Conservation (phyloP, 2,113 vertebrate genomes). For the Platysternon megacephalum region DNA sequence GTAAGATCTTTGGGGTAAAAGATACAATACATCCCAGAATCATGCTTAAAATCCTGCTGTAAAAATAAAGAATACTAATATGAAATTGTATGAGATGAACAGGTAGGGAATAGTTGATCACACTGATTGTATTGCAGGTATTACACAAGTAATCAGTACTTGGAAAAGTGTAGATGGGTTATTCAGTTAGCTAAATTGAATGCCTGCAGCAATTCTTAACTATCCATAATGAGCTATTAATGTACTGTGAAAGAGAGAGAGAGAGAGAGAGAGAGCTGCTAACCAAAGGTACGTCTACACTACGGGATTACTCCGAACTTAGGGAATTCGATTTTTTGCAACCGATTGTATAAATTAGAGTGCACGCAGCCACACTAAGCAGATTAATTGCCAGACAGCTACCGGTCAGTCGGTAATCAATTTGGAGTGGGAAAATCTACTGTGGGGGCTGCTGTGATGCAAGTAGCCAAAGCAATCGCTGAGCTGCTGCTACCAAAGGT, state of each 20-base stretch:
- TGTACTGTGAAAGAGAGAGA: not conserved
- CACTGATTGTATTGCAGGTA: not conserved
- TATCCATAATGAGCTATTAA: not conserved
- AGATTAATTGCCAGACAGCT: no score
- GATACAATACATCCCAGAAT: not conserved
- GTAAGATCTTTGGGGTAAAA: rapidly evolving
- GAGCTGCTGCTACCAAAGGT: no score
- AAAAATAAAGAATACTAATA: not conserved
- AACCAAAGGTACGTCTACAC: no score
- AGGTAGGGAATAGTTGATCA: not conserved
- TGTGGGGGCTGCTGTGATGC: no score
- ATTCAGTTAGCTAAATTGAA: not conserved
- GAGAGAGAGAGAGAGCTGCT: not conserved
- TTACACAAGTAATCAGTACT: not conserved
- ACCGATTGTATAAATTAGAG: no score
- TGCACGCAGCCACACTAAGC: no score
- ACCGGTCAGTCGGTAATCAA: no score
- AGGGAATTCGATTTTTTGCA: no score
- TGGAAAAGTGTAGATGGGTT: not conserved
- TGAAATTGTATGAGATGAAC: not conserved
- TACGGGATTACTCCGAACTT: no score
- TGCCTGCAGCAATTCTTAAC: not conserved
- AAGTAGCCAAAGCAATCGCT: no score
- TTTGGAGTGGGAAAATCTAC: no score
- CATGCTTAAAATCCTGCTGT: not conserved